phyloP scores from a whole-genome alignment of 2,797 vertebrate genomes.

The Amphiprion clarkii region DNA sequence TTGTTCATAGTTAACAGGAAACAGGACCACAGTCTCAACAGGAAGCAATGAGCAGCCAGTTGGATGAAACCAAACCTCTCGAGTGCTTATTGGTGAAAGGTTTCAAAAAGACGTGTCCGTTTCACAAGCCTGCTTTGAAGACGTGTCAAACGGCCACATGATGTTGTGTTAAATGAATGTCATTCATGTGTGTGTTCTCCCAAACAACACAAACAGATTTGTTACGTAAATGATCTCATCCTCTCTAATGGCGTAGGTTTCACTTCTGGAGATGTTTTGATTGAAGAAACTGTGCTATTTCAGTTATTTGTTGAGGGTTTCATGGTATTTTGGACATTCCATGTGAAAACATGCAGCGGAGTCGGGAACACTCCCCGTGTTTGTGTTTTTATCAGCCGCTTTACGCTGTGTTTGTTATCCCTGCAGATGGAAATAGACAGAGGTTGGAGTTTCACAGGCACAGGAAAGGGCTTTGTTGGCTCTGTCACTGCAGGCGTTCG shows the following conservation, averaged over 20 bases:
- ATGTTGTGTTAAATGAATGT: slow-evolving; percentile 4
- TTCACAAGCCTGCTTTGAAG: background rate
- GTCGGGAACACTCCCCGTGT: slow-evolving; percentile 65
- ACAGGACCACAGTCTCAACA: slow-evolving; percentile 56
- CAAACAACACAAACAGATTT: slow-evolving; percentile 32
- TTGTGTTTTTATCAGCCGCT: slow-evolving; percentile 74
- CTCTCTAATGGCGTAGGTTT: slow-evolving; percentile 31
- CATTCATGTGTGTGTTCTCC: slow-evolving; percentile 8
- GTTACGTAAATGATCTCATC: slow-evolving; percentile 25
- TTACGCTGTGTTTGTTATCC: slow-evolving; percentile 76
- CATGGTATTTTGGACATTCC: slow-evolving; percentile 69
- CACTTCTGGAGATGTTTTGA: slow-evolving; percentile 61
- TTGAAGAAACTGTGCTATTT: slow-evolving; percentile 65
- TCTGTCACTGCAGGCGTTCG: slow-evolving; percentile 46
- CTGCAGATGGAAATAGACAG: slow-evolving; percentile 74
- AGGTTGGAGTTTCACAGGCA: slow-evolving; percentile 72
- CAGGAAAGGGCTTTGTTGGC: slow-evolving; percentile 65
- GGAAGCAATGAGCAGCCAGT: slow-evolving; percentile 57
- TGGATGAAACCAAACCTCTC: slow-evolving; percentile 35
- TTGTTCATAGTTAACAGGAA: slow-evolving; percentile 64
- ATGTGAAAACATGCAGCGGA: slow-evolving; percentile 73
- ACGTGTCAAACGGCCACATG: slow-evolving; percentile 4
- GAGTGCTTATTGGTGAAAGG: background rate
- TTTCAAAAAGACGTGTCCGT: background rate
- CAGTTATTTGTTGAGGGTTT: slow-evolving; percentile 75